Percentiles rank a stretch among this genome's conserved stretches.
Evolutionary conservation across 2,888 invertebrate genomes (phyloP).

Genomic region (Hypena proboscidalis): DNA sequence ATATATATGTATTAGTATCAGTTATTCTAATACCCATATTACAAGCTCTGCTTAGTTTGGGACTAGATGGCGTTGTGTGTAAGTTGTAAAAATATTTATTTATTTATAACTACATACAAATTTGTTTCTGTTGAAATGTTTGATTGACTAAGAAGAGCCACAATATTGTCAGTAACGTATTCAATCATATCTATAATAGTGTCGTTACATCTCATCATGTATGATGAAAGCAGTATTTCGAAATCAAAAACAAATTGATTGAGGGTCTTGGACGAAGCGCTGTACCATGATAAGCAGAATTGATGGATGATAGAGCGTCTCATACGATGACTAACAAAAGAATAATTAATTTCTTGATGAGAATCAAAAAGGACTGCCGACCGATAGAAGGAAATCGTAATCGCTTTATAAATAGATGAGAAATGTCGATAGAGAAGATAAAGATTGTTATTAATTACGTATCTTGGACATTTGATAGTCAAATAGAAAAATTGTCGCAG

Average conservation of each 20-base stretch:
- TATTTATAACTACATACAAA: too few species aligned
- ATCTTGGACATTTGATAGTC: background rate
- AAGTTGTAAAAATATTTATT: too few species aligned
- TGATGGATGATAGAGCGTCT: constrained; percentile 76
- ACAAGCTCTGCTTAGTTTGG: too few species aligned
- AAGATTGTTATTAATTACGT: constrained; percentile 21
- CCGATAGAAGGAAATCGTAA: constrained; percentile 55
- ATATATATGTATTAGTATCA: too few species aligned
- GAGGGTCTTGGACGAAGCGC: constrained; percentile 56
- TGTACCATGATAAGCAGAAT: constrained; percentile 74
- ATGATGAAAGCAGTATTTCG: constrained; percentile 66
- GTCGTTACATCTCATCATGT: constrained; percentile 37
- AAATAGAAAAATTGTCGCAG: too few species aligned
- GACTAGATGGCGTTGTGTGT: too few species aligned
- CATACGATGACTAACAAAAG: constrained; percentile 68
- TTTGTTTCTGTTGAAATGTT: too few species aligned
- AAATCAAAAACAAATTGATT: constrained; percentile 72
- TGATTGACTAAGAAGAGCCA: too few species aligned
- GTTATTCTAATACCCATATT: too few species aligned
- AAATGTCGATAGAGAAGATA: constrained; percentile 31
- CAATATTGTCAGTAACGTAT: constrained; percentile 7
- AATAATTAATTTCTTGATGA: constrained; percentile 79
- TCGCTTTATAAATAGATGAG: constrained; percentile 46
- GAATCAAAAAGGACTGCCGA: constrained; percentile 63
- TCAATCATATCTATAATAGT: constrained; percentile 36